Conservation (phyloP, 2,888 invertebrate genomes). For the Tigriopus californicus region DNA sequence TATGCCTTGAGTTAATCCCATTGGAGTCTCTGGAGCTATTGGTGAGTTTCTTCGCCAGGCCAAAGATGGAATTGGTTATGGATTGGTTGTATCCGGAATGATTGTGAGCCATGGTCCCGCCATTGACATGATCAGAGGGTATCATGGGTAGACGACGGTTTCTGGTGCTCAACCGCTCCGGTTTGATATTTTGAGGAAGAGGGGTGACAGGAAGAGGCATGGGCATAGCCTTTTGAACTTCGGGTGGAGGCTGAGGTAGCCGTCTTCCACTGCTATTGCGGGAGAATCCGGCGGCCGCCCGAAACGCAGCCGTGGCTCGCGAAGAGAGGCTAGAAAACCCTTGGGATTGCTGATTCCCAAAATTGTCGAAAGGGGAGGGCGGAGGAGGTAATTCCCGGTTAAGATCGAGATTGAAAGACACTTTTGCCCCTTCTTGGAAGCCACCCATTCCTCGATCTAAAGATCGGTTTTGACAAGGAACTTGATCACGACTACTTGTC, state of each 20-base stretch:
- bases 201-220: neutral
- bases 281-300: neutral
- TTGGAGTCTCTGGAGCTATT: neutral
- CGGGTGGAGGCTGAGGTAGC: slow-evolving; percentile 13
- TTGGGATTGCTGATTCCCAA: too few relatives aligned
- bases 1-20: neutral
- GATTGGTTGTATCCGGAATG: neutral
- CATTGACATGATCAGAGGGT: neutral
- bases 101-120: neutral
- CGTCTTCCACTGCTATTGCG: neutral
- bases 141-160: slow-evolving; percentile 8
- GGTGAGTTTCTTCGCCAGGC: neutral
- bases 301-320: neutral
- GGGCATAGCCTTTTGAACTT: slow-evolving; percentile 3
- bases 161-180: slow-evolving; percentile 2
- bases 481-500: neutral
- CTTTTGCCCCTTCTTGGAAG: neutral
- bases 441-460: slow-evolving; percentile 1
- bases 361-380: neutral
- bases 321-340: too few relatives aligned
- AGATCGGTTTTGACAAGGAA: neutral
- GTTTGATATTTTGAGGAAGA: slow-evolving; percentile 7
- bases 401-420: neutral
- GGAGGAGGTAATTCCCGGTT: neutral
- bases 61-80: neutral